Conservation (phyloP, 2,113 vertebrate species). For the Lamprotornis superbus region DNA sequence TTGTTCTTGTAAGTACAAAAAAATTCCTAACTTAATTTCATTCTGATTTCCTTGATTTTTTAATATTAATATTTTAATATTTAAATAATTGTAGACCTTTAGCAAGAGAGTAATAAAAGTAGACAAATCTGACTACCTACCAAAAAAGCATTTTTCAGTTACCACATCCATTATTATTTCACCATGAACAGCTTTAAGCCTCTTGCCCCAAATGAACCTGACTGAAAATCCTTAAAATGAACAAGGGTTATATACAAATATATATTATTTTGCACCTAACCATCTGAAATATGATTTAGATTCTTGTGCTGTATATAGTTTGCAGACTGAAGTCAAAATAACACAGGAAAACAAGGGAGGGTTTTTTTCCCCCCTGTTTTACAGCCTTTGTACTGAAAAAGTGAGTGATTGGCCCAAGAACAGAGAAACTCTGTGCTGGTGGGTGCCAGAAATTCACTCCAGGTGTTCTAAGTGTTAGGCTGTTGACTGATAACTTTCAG, state of each 20-base stretch:
- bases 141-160: background rate
- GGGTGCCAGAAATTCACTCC: background rate
- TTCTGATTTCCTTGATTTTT: background rate
- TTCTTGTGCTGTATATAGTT: background rate
- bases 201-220: background rate
- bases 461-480: background rate
- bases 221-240: background rate
- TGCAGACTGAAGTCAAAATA: background rate
- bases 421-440: background rate
- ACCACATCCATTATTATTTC: background rate
- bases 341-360: background rate
- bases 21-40: background rate
- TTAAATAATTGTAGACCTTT: background rate
- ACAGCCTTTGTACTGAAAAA: background rate
- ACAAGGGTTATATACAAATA: background rate
- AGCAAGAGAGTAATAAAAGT: background rate
- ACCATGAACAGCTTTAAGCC: background rate
- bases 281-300: background rate
- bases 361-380: accelerated
- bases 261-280: background rate
- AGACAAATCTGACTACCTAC: background rate
- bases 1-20: background rate
- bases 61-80: background rate
- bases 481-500: background rate
- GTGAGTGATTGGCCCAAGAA: background rate